Conservation (phyloP, 2,113 vertebrate genomes). For the Alaudala cheleensis region DNA sequence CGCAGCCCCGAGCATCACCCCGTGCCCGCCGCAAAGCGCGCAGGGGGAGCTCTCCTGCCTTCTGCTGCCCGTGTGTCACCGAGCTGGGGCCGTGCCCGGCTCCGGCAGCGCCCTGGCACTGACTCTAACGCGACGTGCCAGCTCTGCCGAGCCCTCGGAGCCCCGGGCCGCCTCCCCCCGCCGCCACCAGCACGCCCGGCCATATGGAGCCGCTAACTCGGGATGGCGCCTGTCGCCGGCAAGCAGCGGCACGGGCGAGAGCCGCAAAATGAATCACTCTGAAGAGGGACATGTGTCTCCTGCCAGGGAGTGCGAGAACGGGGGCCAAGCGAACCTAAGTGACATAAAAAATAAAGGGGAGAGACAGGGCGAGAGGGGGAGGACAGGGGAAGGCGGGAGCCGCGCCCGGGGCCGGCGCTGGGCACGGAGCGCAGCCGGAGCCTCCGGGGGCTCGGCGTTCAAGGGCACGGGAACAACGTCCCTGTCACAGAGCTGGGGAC, state of each 20-base stretch:
- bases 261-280: conserved; percentile 38
- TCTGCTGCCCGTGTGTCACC: conserved; percentile 11
- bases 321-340: conserved; percentile 41
- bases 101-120: conserved; percentile 50
- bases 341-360: conserved; percentile 59
- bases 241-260: background rate
- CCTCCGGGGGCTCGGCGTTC: background rate
- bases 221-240: conserved; percentile 29
- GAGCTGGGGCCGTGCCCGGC: conserved; percentile 53
- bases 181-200: background rate
- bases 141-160: conserved; percentile 36
- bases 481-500: background rate
- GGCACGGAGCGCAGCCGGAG: background rate
- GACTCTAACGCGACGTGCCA: conserved; percentile 29
- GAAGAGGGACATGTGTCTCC: conserved; percentile 71
- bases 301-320: conserved; percentile 44
- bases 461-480: background rate
- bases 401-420: background rate
- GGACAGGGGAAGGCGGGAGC: background rate
- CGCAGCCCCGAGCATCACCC: rapidly evolving
- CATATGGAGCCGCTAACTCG: conserved; percentile 59
- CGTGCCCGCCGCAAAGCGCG: background rate
- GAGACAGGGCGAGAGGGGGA: background rate
- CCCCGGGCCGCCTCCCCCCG: background rate
- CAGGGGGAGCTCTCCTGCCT: conserved; percentile 62